Base-by-base conservation (phyloP, 2,797 vertebrate species). In the Channallabes apus region DNA sequence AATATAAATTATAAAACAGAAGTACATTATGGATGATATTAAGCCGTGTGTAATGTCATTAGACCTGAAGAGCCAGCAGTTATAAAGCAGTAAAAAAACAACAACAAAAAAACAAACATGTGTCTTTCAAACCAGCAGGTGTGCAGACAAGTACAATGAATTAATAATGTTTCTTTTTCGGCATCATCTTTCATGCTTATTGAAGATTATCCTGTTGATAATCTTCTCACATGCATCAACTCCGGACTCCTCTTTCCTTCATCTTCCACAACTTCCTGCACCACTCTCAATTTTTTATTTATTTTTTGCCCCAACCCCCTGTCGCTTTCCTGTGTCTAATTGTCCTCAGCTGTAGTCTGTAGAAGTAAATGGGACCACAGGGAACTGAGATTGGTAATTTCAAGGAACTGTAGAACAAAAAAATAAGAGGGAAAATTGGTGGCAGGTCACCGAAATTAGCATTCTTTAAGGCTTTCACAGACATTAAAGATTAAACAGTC, bases 361-460 rank as follows among this genome's bases (percentile, higher is more conserved):
- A 88, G 75, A 89, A 91, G 89, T 92, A 94, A 94, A 94, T 91
- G 80, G 91, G 91, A 89, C 93, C 92, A 27, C 89, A 88, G 94
- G 94, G 94, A 95, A 92, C 91, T 89, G 90, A 92, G 88, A 93
- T 95, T 94, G 94, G 93, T 94, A 94, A 94, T 94, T 94, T 94
- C 78, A 90, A 91, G 92, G 92, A 89, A 87, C 91, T 88, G 91
- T 91, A 91, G 90, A 94, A 89, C 82, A 75, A 71, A 83, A 79
- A 35, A 93, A 92, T 85, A 84, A 73, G 86, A 87, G 87, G 75
- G 91, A 90, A 94, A 95, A 95, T 94, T 94, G 93, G 93, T 95
- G 92, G 92, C 94, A 95, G 93, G 91, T 93, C 91, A 90, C 88
- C 91, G 84, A 94, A 95, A 95, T 95, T 95, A 94, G 92, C 93